Percentiles rank a stretch among this genome's conserved stretches.
phyloP scores from a whole-genome alignment of 2,888 invertebrate species.

The Amphimallon solstitiale region DNA sequence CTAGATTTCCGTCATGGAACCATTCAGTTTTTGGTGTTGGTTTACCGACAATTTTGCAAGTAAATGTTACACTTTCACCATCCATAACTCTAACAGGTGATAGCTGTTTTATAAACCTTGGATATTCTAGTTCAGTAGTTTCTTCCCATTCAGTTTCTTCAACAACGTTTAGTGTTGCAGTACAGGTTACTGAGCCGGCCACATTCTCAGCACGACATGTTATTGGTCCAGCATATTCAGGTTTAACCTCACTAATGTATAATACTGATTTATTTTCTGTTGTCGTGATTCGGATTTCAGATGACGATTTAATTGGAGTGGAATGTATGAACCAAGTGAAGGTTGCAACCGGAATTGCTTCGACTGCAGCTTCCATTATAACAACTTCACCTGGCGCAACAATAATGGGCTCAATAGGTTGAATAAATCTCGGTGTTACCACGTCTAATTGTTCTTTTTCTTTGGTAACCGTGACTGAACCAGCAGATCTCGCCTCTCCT shows the following conservation, averaged over 20 bases:
- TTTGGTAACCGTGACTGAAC: conserved; percentile 81
- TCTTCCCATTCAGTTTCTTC: conserved; percentile 70
- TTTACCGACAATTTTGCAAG: conserved; percentile 78
- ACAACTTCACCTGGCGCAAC: conserved; percentile 80
- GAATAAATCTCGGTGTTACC: conserved; percentile 79
- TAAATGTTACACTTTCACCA: conserved; percentile 83
- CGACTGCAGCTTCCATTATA: conserved; percentile 80
- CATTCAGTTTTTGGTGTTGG: conserved; percentile 85
- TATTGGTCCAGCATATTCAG: conserved; percentile 78
- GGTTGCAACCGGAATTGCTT: conserved; percentile 80
- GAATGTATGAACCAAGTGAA: conserved; percentile 89
- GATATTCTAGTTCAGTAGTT: conserved; percentile 73
- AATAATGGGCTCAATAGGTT: conserved; percentile 75
- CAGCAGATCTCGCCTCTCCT: conserved; percentile 82
- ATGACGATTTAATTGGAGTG: conserved; percentile 75
- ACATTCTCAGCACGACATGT: conserved; percentile 92
- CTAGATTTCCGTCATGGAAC: conserved; percentile 77
- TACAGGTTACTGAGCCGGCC: conserved; percentile 88
- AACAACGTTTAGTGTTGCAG: conserved; percentile 75
- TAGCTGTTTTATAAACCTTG: conserved; percentile 79
- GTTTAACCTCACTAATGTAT: conserved; percentile 76
- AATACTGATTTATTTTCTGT: conserved; percentile 83
- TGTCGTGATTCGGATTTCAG: conserved; percentile 77
- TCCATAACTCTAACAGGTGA: conserved; percentile 85
- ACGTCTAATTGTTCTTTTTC: conserved; percentile 68